These are phyloP conservation scores for Phymorhynchus buccinoides DNA, from an alignment of 1,140 invertebrate genomes.

Conservation along the genomic window DNA sequence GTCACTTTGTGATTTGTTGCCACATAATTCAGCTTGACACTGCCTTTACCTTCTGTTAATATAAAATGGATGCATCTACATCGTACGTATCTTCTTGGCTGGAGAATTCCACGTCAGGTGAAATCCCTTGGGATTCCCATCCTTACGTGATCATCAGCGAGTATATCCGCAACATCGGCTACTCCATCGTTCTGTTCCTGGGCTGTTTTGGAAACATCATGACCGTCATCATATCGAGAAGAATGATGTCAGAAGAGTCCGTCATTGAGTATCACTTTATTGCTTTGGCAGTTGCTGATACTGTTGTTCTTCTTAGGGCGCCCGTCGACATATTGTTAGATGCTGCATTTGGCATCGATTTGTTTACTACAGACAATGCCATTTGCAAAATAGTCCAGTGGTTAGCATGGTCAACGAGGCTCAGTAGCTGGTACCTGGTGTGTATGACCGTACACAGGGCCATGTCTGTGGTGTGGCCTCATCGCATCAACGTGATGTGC, in stretches of 20 bases:
- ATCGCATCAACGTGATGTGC: not conserved
- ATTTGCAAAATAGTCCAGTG: not conserved
- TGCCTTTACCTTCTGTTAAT: too few species aligned
- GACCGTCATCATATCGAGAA: slow-evolving; percentile 12
- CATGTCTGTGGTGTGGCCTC: slow-evolving; percentile 23
- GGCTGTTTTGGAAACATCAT: slow-evolving; percentile 3
- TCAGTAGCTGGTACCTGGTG: slow-evolving; percentile 2
- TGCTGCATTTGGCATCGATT: not conserved
- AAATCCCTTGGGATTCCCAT: not conserved
- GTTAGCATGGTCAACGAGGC: too few species aligned
- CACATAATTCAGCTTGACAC: too few species aligned
- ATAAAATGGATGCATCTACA: too few species aligned
- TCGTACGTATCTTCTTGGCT: too few species aligned
- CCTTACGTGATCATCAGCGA: not conserved
- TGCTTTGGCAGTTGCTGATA: not conserved
- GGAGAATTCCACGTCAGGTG: not conserved
- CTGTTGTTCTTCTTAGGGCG: not conserved
- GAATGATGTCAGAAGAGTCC: not conserved
- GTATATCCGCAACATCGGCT: not conserved
- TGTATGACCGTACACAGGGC: not conserved
- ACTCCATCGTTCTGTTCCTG: not conserved
- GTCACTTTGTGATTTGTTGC: too few species aligned
- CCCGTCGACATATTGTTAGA: not conserved
- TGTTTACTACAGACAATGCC: not conserved
- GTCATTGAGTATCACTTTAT: not conserved